A percentile compares a stretch with the other conserved stretches of the same genome.
These are phyloP conservation scores for Tenebrosternarchus preto DNA, from an alignment of 2,113 vertebrate genomes.

Conservation along the genomic window DNA sequence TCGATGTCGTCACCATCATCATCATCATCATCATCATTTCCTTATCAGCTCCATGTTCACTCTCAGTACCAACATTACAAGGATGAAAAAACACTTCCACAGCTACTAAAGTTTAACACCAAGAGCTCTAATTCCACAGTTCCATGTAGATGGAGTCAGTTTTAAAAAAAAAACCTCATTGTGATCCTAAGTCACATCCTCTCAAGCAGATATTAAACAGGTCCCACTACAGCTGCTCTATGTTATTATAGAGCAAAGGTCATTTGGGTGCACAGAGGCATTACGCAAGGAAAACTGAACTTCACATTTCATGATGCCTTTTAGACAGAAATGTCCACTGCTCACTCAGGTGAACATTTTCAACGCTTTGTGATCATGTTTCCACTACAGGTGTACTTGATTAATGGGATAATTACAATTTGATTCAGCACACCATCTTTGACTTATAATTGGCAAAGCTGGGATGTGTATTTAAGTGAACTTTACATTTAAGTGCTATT, in stretches of 20 bases:
- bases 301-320: neutral
- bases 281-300: neutral
- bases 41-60: neutral
- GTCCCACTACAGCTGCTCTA: neutral
- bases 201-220: neutral
- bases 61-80: neutral
- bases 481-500: neutral
- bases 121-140: neutral
- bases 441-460: neutral
- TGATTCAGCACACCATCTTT: neutral
- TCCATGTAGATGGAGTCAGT: neutral
- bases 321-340: neutral
- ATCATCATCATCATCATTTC: neutral
- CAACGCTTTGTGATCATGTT: neutral
- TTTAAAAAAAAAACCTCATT: neutral
- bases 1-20: neutral
- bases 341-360: neutral
- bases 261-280: neutral
- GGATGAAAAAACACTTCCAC: neutral
- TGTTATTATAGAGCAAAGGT: neutral
- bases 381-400: neutral
- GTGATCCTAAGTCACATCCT: neutral
- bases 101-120: neutral
- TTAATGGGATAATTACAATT: neutral
- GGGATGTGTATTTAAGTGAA: too few species aligned